Percentiles rank a stretch among this genome's conserved stretches.
Evolutionary conservation across 2,797 vertebrate species (phyloP).

Genomic region (Parauchenoglanis ngamensis): DNA sequence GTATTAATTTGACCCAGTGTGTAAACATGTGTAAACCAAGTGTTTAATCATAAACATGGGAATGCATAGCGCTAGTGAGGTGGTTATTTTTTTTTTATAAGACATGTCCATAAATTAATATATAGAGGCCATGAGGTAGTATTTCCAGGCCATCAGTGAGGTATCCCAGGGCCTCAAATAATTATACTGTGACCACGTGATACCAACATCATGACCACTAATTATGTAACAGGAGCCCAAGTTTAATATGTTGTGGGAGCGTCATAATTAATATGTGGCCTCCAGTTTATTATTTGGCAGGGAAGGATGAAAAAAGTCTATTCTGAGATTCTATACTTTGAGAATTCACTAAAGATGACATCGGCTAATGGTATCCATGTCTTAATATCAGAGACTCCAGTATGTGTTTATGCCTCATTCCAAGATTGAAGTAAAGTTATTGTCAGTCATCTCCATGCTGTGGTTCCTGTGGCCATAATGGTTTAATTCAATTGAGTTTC

Average conservation of each 20-base stretch:
- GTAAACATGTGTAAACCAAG: neutral
- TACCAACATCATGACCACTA: neutral
- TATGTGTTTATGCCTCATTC: neutral
- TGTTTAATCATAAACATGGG: neutral
- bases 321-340: too few species aligned
- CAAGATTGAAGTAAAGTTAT: neutral
- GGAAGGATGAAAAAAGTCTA: neutral
- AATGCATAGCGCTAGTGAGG: neutral
- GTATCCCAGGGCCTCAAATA: neutral
- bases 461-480: neutral
- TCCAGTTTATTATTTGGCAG: neutral
- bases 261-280: neutral
- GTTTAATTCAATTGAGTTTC: neutral
- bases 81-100: neutral
- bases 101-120: neutral
- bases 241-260: neutral
- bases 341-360: neutral
- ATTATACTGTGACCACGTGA: neutral
- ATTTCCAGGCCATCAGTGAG: neutral
- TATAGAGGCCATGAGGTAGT: neutral
- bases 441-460: neutral
- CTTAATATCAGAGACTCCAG: neutral
- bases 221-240: neutral
- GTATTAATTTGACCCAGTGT: neutral
- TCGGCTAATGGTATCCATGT: neutral